phyloP scores from a whole-genome alignment of 2,797 vertebrate genomes.

The Chrysocyon brachyurus region DNA sequence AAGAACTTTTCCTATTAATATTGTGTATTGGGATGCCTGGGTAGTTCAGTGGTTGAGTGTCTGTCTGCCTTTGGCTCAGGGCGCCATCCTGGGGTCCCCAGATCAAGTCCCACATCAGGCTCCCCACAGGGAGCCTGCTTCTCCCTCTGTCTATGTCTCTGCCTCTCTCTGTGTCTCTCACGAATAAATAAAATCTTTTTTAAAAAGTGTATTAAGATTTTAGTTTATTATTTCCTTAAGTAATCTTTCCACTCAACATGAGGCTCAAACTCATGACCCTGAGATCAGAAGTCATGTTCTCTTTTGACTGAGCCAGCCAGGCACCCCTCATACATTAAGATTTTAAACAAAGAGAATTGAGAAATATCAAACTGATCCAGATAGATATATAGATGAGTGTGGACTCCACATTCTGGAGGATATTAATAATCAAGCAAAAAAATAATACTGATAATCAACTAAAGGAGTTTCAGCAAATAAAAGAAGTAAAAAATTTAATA shows the following conservation, averaged over 20 bases:
- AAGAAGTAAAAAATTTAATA: slow-evolving; percentile 42
- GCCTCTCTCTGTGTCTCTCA: too few species aligned
- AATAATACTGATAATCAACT: slow-evolving; percentile 26
- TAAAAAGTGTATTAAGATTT: not conserved
- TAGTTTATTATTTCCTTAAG: not conserved
- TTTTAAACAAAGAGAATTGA: slow-evolving; percentile 50
- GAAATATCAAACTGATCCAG: slow-evolving; percentile 35
- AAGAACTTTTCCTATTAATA: not conserved
- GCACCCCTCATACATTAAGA: not conserved
- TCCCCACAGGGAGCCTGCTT: too few species aligned
- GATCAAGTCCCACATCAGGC: too few species aligned
- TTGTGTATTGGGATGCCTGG: not conserved
- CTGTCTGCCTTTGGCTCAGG: too few species aligned
- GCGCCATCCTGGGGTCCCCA: too few species aligned
- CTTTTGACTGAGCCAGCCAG: not conserved
- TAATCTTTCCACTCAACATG: not conserved
- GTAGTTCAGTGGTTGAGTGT: too few species aligned
- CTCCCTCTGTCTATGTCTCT: too few species aligned
- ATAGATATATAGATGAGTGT: slow-evolving; percentile 4
- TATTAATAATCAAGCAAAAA: not conserved
- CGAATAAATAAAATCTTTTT: too few species aligned
- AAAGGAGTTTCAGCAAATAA: slow-evolving; percentile 42
- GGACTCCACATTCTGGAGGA: not conserved
- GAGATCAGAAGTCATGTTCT: not conserved
- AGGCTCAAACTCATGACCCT: not conserved